Percentiles rank a stretch among this genome's conserved stretches.
Evolutionary conservation across 1,140 invertebrate species (phyloP).

Genomic region (Amphibalanus amphitrite): DNA sequence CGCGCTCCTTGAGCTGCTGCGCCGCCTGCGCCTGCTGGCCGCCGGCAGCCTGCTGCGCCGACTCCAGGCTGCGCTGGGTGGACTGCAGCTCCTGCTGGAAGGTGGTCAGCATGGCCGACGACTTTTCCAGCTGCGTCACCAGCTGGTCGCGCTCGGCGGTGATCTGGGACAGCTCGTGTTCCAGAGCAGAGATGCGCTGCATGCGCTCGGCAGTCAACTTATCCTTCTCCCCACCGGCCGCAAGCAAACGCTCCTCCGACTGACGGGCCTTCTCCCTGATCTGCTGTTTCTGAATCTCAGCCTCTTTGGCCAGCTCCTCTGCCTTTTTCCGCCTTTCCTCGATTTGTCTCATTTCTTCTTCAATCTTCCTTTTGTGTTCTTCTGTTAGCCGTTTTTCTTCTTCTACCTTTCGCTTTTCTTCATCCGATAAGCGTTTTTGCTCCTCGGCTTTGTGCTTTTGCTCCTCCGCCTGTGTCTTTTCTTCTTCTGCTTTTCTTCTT

Average conservation of each 20-base stretch:
- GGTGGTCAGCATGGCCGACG: conserved; percentile 76
- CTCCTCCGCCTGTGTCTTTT: neutral
- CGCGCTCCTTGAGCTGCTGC: conserved; percentile 26
- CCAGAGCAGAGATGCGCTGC: conserved; percentile 28
- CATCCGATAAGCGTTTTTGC: conserved; percentile 44
- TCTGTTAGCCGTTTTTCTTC: conserved; percentile 15
- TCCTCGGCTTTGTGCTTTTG: conserved; percentile 43
- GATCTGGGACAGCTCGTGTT: conserved; percentile 63
- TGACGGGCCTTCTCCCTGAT: conserved; percentile 12
- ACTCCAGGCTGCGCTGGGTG: conserved; percentile 45
- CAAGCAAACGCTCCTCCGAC: conserved; percentile 9
- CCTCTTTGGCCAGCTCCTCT: conserved; percentile 7
- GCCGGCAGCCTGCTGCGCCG: conserved; percentile 44
- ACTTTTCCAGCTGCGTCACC: conserved; percentile 73
- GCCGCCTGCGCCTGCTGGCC: conserved; percentile 36
- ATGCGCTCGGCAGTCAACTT: conserved; percentile 30
- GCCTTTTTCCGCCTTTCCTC: neutral
- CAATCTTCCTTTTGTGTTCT: neutral
- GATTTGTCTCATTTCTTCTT: neutral
- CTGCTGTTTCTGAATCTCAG: conserved; percentile 7
- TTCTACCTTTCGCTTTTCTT: conserved; percentile 14
- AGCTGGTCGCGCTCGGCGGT: conserved; percentile 68
- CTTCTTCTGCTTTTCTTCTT: neutral
- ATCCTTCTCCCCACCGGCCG: conserved; percentile 15
- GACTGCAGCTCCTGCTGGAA: conserved; percentile 61